Conservation (phyloP, 2,888 invertebrate genomes). For the Acronicta alni region DNA sequence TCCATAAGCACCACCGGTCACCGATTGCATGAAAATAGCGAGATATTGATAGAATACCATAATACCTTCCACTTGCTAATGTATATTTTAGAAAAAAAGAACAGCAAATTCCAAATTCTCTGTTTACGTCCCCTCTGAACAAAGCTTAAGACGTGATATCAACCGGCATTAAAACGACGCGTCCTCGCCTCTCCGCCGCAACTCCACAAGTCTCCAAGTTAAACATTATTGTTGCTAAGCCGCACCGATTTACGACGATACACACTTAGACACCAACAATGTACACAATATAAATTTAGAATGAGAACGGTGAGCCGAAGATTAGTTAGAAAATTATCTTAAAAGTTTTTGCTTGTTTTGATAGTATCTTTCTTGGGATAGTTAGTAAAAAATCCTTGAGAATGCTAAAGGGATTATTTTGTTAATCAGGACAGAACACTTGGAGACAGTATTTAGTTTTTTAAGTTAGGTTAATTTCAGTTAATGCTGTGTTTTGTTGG, state of each 20-base stretch:
- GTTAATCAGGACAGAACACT: background rate
- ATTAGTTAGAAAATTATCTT: slow-evolving; percentile 1
- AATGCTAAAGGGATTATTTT: background rate
- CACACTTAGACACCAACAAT: slow-evolving; percentile 3
- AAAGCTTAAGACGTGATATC: background rate
- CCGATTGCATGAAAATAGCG: too few species aligned
- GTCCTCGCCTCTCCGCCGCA: slow-evolving; percentile 6
- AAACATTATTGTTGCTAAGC: slow-evolving; percentile 29
- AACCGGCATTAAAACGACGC: background rate
- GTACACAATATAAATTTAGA: slow-evolving; percentile 10
- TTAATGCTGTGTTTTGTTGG: too few species aligned
- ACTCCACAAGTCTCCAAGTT: slow-evolving; percentile 18
- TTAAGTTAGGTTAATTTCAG: too few species aligned
- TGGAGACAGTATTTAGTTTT: too few species aligned
- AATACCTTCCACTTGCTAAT: too few species aligned
- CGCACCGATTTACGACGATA: slow-evolving; percentile 27
- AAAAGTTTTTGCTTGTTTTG: background rate
- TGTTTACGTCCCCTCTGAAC: background rate
- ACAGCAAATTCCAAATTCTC: too few species aligned
- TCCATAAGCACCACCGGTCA: too few species aligned
- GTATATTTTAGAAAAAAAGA: too few species aligned
- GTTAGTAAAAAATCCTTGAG: background rate
- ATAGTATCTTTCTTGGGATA: background rate
- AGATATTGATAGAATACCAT: too few species aligned
- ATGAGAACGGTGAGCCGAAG: slow-evolving; percentile 1